Evolutionary conservation across 1,140 invertebrate genomes (phyloP), one percentile per base, ranked within the genome.

Genomic region (Trypoxylus dichotomus): DNA sequence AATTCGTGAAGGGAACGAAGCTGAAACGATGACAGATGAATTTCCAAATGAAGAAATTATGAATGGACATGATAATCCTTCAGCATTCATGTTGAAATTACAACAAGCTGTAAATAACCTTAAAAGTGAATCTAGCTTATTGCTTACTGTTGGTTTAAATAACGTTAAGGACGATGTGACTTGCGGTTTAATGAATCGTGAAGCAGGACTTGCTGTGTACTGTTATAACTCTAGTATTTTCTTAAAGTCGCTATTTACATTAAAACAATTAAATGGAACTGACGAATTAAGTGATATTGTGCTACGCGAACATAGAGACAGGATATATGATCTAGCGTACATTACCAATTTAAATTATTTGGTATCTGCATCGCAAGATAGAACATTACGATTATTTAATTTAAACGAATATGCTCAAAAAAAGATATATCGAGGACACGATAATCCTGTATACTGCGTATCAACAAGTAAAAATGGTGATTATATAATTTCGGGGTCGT

Each of bases 401-500:
- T 76, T 81, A 58, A 71, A 63, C 25, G 63, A 77, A 63, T 81
- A 78, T 63, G 13, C 43, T 8, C 42, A 71, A 72, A 78, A 78
- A 47, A 29, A 13, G 13, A 58, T 78, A 37, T 78, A 73, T 85
- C 91, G 90, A 80, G 95, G 95, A 47, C 95, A 97, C 85, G 92
- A 91, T 81, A 94, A 94, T 84, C 93, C 95, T n/a, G 91, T 97
- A 54, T 97, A 95, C 93, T 94, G 93, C 85, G 87, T 96, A 85
- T 93, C 93, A 85, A 90, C 93, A 21, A 93, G 93, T 85, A 90
- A 90, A 79, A 91, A 92, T 81, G 91, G 91, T 76, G 87, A 91
- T 72, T 94, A 93, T 83, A 90, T 95, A 83, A 93, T 92, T 1
- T 95, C 95, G 6, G 95, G 94, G 71, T 96, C 95, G 54, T 91